Evolutionary conservation across 2,797 vertebrate genomes (phyloP).

Genomic region (Alcedo quadribrachys): DNA sequence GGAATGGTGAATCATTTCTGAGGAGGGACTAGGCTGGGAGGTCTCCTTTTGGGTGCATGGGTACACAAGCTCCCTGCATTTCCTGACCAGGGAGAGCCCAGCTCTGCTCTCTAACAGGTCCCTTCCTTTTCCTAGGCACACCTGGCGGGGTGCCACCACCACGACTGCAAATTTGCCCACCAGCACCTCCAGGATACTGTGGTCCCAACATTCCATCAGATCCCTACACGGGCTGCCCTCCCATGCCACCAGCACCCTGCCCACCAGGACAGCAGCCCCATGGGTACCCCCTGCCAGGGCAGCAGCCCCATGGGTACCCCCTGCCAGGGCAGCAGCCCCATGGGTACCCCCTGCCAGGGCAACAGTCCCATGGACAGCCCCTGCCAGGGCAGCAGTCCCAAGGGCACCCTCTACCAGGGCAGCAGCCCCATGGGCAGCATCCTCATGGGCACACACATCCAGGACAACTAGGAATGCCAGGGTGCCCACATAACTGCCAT

Average conservation of each 20-base stretch:
- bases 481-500: neutral
- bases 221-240: neutral
- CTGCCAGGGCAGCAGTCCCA: neutral
- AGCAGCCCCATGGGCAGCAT: neutral
- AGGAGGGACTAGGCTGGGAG: rapidly evolving
- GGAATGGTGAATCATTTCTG: neutral
- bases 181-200: neutral
- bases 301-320: neutral
- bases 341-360: neutral
- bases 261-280: neutral
- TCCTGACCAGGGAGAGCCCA: rapidly evolving
- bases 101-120: neutral
- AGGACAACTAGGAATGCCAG: neutral
- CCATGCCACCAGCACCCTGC: neutral
- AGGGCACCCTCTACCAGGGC: neutral
- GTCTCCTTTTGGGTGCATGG: neutral
- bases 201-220: neutral
- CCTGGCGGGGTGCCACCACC: neutral
- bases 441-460: neutral
- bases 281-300: neutral
- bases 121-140: neutral
- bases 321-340: rapidly evolving
- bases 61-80: neutral
- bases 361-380: neutral
- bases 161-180: neutral